phyloP scores from a whole-genome alignment of 23 tunicate genomes.

The Ciona savignyi region DNA sequence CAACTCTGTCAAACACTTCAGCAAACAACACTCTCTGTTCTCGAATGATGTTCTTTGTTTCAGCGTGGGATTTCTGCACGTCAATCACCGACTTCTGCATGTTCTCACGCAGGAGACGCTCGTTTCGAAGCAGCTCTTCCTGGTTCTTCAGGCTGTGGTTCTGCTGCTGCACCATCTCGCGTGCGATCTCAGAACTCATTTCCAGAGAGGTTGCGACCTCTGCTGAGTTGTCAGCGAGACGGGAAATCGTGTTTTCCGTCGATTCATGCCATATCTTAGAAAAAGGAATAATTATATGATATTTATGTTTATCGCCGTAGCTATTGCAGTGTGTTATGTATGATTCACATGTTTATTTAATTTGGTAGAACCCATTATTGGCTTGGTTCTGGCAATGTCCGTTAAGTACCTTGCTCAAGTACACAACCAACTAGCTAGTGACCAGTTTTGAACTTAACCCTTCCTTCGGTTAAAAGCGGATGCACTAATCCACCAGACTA shows the following conservation, averaged over 20 bases:
- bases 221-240: slow-evolving; percentile 75
- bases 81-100: slow-evolving; percentile 70
- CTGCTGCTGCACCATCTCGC: slow-evolving; percentile 62
- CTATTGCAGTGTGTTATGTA: too few relatives aligned
- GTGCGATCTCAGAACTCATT: slow-evolving; percentile 48
- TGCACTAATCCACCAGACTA: too few relatives aligned
- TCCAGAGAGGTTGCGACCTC: slow-evolving; percentile 53
- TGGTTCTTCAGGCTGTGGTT: slow-evolving; percentile 61
- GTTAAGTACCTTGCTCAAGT: too few relatives aligned
- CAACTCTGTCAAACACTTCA: slow-evolving; percentile 79
- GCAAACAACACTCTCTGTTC: slow-evolving; percentile 66
- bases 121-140: slow-evolving; percentile 58
- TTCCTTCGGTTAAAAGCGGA: too few relatives aligned
- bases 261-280: slow-evolving; percentile 84
- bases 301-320: too few relatives aligned
- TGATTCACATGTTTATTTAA: too few relatives aligned
- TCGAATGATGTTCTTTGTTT: slow-evolving; percentile 57
- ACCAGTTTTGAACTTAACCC: too few relatives aligned
- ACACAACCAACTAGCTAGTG: too few relatives aligned
- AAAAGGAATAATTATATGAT: neutral
- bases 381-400: too few relatives aligned
- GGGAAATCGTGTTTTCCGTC: slow-evolving; percentile 69
- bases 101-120: slow-evolving; percentile 41
- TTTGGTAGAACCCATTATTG: too few relatives aligned
- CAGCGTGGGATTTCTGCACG: slow-evolving; percentile 59